These are phyloP conservation scores for Epizoanthus scotinus DNA, from an alignment of 92 coral and sea anemone species.

Conservation along the genomic window DNA sequence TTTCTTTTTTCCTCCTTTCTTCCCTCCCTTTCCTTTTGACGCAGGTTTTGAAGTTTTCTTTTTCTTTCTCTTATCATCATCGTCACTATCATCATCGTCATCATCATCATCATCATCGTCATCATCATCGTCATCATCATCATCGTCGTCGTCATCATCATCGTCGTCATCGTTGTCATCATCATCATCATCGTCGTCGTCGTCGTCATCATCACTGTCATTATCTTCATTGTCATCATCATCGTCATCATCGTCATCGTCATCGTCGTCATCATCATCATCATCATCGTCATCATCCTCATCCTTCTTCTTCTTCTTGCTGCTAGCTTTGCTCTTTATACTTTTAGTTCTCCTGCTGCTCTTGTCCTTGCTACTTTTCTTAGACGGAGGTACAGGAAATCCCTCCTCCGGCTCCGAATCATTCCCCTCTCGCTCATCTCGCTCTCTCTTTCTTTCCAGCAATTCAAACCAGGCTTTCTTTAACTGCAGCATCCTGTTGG, in stretches of 20 bases:
- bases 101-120: conserved; percentile 78
- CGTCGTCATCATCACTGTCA: conserved; percentile 48
- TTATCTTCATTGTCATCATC: conserved; percentile 40
- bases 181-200: conserved; percentile 64
- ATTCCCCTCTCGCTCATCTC: conserved; percentile 72
- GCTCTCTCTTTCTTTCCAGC: conserved; percentile 66
- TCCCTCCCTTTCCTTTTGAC: conserved; percentile 22
- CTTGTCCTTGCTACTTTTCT: conserved; percentile 19
- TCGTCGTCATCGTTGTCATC: conserved; percentile 73
- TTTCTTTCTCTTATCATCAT: conserved; percentile 58
- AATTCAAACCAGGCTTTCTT: conserved; percentile 84
- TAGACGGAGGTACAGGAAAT: conserved; percentile 9
- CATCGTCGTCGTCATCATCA: conserved; percentile 76
- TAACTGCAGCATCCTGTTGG: conserved; percentile 72
- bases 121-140: conserved; percentile 72
- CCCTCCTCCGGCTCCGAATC: conserved; percentile 36
- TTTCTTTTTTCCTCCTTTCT: conserved; percentile 26
- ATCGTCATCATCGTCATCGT: conserved; percentile 63
- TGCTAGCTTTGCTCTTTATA: conserved; percentile 37
- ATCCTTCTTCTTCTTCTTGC: conserved; percentile 39
- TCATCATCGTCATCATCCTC: conserved; percentile 75
- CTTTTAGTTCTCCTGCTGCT: conserved; percentile 38
- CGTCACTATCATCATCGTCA: conserved; percentile 72
- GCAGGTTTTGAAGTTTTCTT: conserved; percentile 25
- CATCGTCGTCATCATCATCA: conserved; percentile 70